Evolutionary conservation across 2,797 vertebrate species (phyloP).

Genomic region (Chrosomus eos): DNA sequence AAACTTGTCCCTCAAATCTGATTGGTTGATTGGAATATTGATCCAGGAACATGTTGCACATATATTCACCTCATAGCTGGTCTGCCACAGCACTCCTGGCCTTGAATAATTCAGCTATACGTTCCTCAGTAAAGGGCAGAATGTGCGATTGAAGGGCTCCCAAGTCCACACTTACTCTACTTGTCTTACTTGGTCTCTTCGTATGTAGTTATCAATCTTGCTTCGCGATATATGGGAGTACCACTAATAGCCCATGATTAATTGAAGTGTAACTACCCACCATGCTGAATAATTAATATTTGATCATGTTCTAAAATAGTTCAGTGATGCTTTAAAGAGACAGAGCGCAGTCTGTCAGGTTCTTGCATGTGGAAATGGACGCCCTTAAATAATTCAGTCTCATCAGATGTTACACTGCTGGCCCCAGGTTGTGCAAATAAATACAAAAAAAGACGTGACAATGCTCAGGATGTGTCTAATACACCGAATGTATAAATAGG

Average conservation of each 20-base stretch:
- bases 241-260: conserved; percentile 62
- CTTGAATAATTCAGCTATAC: conserved; percentile 61
- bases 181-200: conserved; percentile 17
- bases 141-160: conserved; percentile 35
- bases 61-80: neutral
- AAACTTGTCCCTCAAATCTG: neutral
- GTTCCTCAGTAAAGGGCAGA: conserved; percentile 47
- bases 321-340: conserved; percentile 56
- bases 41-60: neutral
- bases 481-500: conserved; percentile 65
- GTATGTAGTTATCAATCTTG: conserved; percentile 36
- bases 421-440: conserved; percentile 48
- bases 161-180: neutral
- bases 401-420: conserved; percentile 59
- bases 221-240: conserved; percentile 27
- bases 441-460: conserved; percentile 6
- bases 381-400: conserved; percentile 69
- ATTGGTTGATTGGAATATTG: neutral
- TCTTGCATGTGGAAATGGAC: conserved; percentile 52
- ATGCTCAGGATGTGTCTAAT: conserved; percentile 21
- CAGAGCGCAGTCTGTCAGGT: conserved; percentile 45
- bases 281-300: conserved; percentile 72
- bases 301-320: conserved; percentile 69
- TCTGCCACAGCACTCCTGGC: conserved; percentile 37
- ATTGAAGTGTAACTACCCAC: conserved; percentile 54